Evolutionary conservation across 2,113 vertebrate genomes (phyloP).

Genomic region (Sterrhoptilus dennistouni): DNA sequence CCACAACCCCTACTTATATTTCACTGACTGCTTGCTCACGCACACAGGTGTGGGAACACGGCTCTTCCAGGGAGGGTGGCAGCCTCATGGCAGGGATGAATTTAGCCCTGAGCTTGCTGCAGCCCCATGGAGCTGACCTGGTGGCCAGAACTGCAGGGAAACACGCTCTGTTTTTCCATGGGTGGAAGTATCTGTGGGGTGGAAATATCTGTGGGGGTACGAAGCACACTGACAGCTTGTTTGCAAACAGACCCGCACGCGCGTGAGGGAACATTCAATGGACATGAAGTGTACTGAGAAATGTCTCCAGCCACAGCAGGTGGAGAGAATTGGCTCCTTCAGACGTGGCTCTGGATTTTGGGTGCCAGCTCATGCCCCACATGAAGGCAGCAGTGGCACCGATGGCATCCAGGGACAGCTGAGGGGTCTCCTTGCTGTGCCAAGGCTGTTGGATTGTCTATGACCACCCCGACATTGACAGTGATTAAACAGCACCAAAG

Average conservation of each 20-base stretch:
- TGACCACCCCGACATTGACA: neutral
- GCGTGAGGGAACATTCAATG: neutral
- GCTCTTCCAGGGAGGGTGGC: neutral
- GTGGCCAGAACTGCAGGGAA: neutral
- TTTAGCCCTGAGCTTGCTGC: neutral
- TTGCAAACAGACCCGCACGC: neutral
- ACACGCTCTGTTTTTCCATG: fast-evolving
- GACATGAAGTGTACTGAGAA: neutral
- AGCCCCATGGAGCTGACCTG: fast-evolving
- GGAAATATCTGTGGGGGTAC: neutral
- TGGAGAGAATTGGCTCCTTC: neutral
- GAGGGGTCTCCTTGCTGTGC: neutral
- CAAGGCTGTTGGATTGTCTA: neutral
- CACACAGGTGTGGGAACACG: neutral
- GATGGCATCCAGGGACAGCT: neutral
- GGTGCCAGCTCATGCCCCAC: fast-evolving
- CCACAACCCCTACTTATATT: fast-evolving
- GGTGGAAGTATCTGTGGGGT: neutral
- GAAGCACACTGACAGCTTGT: neutral
- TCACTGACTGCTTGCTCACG: neutral
- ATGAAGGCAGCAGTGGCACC: fast-evolving
- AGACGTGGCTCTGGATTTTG: neutral
- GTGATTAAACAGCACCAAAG: neutral
- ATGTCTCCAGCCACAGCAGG: neutral
- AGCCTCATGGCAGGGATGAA: neutral